Percentiles rank a stretch among this genome's conserved stretches.
These are phyloP conservation scores for Macroglossus sobrinus DNA, from an alignment of 2,113 vertebrate genomes.

Conservation along the genomic window DNA sequence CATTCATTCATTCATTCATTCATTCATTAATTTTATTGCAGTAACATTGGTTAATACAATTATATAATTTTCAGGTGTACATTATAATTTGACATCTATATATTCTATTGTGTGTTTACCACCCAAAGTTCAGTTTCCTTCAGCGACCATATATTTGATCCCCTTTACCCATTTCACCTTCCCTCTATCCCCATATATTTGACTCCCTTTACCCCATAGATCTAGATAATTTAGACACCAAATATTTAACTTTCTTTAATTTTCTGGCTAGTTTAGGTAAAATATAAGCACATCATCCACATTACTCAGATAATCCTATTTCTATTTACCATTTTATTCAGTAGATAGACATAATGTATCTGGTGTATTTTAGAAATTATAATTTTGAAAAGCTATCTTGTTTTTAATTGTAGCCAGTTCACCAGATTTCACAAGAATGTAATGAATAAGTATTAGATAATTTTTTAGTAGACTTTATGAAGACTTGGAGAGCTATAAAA, in stretches of 20 bases:
- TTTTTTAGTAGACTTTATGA: neutral
- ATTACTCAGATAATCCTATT: neutral
- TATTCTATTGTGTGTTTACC: too few relatives aligned
- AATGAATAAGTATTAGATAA: neutral
- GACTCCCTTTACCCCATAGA: neutral
- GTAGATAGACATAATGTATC: neutral
- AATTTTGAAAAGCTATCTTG: neutral
- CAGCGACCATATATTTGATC: too few relatives aligned
- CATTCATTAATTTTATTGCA: too few relatives aligned
- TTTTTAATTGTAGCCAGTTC: neutral
- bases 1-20: too few relatives aligned
- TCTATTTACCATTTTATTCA: neutral
- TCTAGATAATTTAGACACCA: neutral
- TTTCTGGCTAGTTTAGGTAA: conserved; percentile 3
- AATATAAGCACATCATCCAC: neutral
- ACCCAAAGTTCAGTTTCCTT: too few relatives aligned
- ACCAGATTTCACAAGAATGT: neutral
- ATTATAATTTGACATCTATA: too few relatives aligned
- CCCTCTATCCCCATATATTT: too few relatives aligned
- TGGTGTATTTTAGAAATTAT: neutral
- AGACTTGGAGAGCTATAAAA: neutral
- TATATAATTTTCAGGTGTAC: too few relatives aligned
- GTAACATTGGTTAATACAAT: too few relatives aligned
- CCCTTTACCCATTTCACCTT: too few relatives aligned
- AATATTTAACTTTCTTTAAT: neutral